Conservation (phyloP, 1,140 invertebrate genomes). For the Nephila pilipes region DNA sequence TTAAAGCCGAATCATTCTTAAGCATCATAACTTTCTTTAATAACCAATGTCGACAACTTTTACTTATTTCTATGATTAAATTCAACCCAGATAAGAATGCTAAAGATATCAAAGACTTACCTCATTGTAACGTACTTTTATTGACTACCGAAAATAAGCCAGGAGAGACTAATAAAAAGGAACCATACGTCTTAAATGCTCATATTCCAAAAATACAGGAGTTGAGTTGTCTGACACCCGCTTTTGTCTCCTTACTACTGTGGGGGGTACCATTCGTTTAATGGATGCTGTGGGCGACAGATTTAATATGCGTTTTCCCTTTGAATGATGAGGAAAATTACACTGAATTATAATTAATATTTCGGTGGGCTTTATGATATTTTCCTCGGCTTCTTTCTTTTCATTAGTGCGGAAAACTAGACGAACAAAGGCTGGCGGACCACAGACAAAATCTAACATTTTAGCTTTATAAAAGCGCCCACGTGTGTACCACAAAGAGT, state of each 20-base stretch:
- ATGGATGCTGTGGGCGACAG: not conserved
- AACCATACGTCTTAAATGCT: not conserved
- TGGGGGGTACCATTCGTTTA: not conserved
- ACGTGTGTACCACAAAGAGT: not conserved
- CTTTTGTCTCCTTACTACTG: not conserved
- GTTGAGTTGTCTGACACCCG: not conserved
- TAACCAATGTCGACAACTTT: not conserved
- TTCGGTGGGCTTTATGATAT: constrained; percentile 24
- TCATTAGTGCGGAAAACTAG: not conserved
- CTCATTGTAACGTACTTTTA: not conserved
- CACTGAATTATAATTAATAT: constrained; percentile 42
- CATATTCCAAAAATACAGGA: not conserved
- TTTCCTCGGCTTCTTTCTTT: not conserved
- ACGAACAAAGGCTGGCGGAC: not conserved
- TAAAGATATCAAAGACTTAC: not conserved
- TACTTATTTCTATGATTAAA: not conserved
- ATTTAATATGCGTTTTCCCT: constrained; percentile 11
- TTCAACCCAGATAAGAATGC: not conserved
- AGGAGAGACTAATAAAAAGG: constrained; percentile 31
- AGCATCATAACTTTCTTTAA: too few species aligned
- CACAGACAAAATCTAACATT: not conserved
- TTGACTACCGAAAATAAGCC: not conserved
- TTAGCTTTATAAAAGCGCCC: not conserved
- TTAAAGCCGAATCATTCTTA: too few species aligned
- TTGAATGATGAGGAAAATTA: constrained; percentile 12